phyloP scores from a whole-genome alignment of 2,113 vertebrate species.

The Aptenodytes patagonicus region DNA sequence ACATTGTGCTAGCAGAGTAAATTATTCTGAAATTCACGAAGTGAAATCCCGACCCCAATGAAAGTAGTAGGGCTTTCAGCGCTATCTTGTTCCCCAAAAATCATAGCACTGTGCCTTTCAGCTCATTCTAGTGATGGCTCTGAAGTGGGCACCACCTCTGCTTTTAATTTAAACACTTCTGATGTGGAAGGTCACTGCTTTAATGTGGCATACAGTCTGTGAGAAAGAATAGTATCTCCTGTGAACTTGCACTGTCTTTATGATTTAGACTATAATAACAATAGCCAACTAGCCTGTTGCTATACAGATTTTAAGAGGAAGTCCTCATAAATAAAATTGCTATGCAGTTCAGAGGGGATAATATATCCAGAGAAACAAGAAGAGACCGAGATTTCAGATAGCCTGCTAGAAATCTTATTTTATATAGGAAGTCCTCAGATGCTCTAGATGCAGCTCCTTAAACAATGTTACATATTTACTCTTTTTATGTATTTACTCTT shows the following conservation, averaged over 20 bases:
- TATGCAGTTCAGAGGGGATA: background rate
- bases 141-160: background rate
- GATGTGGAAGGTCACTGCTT: background rate
- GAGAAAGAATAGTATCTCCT: background rate
- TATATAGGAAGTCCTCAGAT: background rate
- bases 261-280: background rate
- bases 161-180: background rate
- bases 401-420: background rate
- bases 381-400: background rate
- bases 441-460: background rate
- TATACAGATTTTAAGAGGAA: background rate
- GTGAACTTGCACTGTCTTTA: background rate
- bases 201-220: rapidly evolving
- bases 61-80: background rate
- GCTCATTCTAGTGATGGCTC: background rate
- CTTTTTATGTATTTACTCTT: background rate
- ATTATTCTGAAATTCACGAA: background rate
- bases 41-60: rapidly evolving
- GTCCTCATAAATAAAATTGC: background rate
- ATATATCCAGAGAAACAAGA: background rate
- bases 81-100: background rate
- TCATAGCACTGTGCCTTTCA: background rate
- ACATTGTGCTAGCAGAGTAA: background rate
- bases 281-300: background rate
- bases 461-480: background rate